Conservation (phyloP, 2,113 vertebrate genomes). For the Carettochelys insculpta region DNA sequence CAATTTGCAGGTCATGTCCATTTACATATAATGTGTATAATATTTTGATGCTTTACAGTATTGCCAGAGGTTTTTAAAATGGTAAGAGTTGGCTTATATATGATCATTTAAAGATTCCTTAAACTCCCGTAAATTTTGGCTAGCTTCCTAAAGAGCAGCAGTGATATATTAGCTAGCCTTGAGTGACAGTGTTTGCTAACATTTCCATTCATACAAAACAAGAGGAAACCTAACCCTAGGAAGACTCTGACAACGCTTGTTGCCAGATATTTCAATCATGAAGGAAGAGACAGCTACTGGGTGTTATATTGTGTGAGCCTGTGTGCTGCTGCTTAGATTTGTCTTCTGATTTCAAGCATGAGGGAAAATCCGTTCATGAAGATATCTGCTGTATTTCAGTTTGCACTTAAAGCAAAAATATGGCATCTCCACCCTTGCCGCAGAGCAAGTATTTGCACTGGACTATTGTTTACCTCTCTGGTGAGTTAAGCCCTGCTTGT, state of each 20-base stretch:
- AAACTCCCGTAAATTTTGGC: background rate
- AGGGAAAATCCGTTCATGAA: background rate
- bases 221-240: slow-evolving; percentile 49
- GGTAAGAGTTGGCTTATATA: background rate
- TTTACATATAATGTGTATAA: background rate
- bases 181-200: slow-evolving; percentile 48
- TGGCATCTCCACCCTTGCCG: background rate
- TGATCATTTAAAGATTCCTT: background rate
- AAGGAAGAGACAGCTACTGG: background rate
- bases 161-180: background rate
- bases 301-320: slow-evolving; percentile 12
- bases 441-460: background rate
- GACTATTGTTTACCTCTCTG: background rate
- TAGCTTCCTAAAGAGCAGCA: background rate
- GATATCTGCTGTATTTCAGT: background rate
- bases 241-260: background rate
- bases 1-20: background rate
- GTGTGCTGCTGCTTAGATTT: background rate
- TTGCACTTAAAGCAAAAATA: slow-evolving; percentile 2
- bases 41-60: background rate
- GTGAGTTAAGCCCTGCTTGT: background rate
- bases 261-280: slow-evolving; percentile 33
- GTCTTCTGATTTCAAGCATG: background rate
- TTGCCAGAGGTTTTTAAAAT: background rate
- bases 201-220: slow-evolving; percentile 36